Conservation (phyloP, 2,113 vertebrate species). For the Melanotaenia duboulayi region DNA sequence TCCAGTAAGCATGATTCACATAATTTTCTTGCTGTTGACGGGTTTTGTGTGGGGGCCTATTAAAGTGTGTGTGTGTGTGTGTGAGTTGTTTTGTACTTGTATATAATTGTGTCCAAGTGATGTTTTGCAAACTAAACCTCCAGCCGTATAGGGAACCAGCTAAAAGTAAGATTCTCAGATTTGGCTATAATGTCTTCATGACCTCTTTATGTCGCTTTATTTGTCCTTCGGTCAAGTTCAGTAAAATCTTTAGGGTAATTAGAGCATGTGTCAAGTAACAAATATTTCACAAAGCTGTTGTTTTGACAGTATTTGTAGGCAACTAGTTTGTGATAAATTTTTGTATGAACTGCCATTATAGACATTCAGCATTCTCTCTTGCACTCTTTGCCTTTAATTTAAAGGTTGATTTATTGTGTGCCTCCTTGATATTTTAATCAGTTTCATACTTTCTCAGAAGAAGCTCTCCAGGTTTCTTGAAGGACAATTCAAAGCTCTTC, state of each 20-base stretch:
- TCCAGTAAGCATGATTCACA: conserved; percentile 2
- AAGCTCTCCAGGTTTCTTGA: too few relatives aligned
- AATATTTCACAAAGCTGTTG: not conserved
- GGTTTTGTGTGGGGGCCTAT: not conserved
- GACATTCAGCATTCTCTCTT: not conserved
- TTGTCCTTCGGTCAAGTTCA: not conserved
- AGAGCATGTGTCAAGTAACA: too few relatives aligned
- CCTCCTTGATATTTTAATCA: not conserved
- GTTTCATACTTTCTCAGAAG: too few relatives aligned
- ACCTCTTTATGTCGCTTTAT: conserved; percentile 11
- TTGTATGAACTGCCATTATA: not conserved
- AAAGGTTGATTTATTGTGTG: not conserved
- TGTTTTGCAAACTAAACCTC: conserved; percentile 3
- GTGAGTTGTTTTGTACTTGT: conserved; percentile 10
- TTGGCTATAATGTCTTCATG: not conserved
- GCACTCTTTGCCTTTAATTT: not conserved
- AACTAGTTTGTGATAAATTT: not conserved
- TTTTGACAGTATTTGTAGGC: not conserved
- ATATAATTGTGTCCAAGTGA: conserved; percentile 6
- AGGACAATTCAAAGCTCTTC: too few relatives aligned
- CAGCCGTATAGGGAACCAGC: not conserved
- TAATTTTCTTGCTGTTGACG: not conserved
- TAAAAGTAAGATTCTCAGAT: conserved; percentile 2
- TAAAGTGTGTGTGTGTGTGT: not conserved
- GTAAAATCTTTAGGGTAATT: too few relatives aligned